Evolutionary conservation across 2,888 invertebrate genomes (phyloP), one percentile per base, ranked within the genome.

Genomic region (Seira musarum): DNA sequence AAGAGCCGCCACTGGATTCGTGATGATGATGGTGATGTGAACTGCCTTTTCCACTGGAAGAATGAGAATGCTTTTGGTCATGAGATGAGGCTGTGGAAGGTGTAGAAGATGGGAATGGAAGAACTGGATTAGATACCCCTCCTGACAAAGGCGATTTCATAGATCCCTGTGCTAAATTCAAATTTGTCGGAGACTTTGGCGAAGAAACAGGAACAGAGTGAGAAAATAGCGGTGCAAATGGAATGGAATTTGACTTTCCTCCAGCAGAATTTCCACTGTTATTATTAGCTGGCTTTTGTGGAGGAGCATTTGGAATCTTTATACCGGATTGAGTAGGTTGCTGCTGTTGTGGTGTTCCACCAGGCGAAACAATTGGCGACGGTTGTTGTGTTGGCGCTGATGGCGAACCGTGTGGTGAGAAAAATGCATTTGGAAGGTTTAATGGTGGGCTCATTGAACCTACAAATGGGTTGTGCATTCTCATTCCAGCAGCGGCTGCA

Each of bases 391-490:
- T 65, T 46, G 74, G 24, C 17, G 15, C n/a, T 21, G 22, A 17
- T 8, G 75, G 69, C 19, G 69, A 46, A 2, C 72, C 76, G 60
- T 79, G 78, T 57, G 81, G 74, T 10, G 78, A 69, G 80, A 71
- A 82, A 66, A 81, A 84, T 61, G 82, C 60, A 22, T 76, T 80
- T 49, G 74, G 65, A 6, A 82, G 17, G 22, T 65, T 80, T 21
- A 84, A 25, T 1, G 85, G 85, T 60, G 85, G 85, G 60, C 85
- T 85, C 63, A 85, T 73, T 6, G 84, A 83, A 35, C 78, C 82
- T 19, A 71, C 75, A 63, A 82, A 82, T 17, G 80, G 68, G 65
- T 74, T 74, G 73, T 82, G 78, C 83, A 83, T 83, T 68, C 83
- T 78, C 77, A 83, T 73, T 15, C 83, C 80, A 17, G 82, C 70